Percentiles rank a stretch among this genome's conserved stretches.
phyloP scores from a whole-genome alignment of 1,140 invertebrate genomes.

The Amphibalanus amphitrite region DNA sequence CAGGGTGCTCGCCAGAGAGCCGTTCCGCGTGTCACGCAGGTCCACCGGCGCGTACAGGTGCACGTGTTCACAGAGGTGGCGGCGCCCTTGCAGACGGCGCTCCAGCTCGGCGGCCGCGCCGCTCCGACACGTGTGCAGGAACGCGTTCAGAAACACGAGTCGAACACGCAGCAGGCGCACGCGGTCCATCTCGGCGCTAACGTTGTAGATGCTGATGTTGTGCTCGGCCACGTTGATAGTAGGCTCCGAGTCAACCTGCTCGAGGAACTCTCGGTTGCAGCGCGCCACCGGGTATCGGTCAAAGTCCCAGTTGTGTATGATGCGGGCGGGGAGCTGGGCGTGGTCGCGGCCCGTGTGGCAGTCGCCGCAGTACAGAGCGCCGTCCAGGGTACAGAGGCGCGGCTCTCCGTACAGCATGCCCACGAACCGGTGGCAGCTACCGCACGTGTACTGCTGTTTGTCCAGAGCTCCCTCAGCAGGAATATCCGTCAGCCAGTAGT shows the following conservation, averaged over 20 bases:
- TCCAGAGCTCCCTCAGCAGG: slow-evolving; percentile 65
- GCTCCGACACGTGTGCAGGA: background rate
- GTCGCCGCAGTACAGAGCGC: slow-evolving; percentile 53
- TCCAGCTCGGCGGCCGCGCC: background rate
- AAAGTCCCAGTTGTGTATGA: slow-evolving; percentile 91
- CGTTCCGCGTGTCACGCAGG: slow-evolving; percentile 27
- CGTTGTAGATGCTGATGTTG: background rate
- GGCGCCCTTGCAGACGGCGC: background rate
- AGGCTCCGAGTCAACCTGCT: background rate
- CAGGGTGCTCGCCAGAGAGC: slow-evolving; percentile 44
- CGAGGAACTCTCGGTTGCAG: background rate
- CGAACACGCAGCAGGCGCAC: background rate
- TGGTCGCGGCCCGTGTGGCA: slow-evolving; percentile 65
- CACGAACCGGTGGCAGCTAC: slow-evolving; percentile 52
- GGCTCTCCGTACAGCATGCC: slow-evolving; percentile 52
- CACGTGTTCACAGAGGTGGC: background rate
- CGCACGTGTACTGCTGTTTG: slow-evolving; percentile 70
- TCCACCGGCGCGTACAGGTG: background rate
- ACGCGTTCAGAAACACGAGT: background rate
- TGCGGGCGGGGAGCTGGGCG: slow-evolving; percentile 65
- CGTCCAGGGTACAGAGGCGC: slow-evolving; percentile 59
- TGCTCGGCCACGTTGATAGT: background rate
- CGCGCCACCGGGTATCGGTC: slow-evolving; percentile 47
- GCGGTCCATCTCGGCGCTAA: background rate
- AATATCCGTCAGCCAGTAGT: slow-evolving; percentile 36